These are phyloP conservation scores for Pseudomyrmex flavicornis DNA, from an alignment of 1,140 invertebrate species.

Conservation along the genomic window DNA sequence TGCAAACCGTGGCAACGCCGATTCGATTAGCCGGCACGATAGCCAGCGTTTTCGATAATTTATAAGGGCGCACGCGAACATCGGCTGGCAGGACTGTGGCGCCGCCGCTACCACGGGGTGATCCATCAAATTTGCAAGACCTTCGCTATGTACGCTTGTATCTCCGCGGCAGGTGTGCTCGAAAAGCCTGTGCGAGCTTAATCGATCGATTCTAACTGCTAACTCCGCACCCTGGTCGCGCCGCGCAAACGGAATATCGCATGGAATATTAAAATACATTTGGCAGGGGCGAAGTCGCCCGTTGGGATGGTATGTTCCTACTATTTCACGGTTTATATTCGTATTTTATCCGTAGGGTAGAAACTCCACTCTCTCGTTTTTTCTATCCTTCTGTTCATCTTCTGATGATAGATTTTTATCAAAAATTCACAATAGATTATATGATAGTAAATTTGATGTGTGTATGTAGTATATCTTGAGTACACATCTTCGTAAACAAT, in stretches of 20 bases:
- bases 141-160: conserved; percentile 38
- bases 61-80: conserved; percentile 54
- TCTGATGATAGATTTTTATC: background rate
- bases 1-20: conserved; percentile 46
- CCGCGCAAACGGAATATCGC: conserved; percentile 51
- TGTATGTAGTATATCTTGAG: no score
- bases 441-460: no score
- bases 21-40: conserved; percentile 57
- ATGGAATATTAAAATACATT: conserved; percentile 61
- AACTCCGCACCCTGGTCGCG: conserved; percentile 32
- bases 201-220: conserved; percentile 68
- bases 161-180: conserved; percentile 50
- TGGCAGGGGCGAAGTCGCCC: background rate
- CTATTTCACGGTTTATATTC: background rate
- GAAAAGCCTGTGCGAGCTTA: conserved; percentile 61
- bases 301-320: background rate
- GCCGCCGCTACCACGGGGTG: conserved; percentile 1
- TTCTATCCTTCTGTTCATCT: background rate
- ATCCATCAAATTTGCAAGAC: conserved; percentile 68
- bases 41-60: conserved; percentile 57
- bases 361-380: background rate
- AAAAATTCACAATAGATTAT: background rate
- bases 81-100: conserved; percentile 6
- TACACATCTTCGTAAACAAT: no score
- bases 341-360: conserved; percentile 3